Evolutionary conservation across 2,888 invertebrate species (phyloP).

Genomic region (Apodemia zela): DNA sequence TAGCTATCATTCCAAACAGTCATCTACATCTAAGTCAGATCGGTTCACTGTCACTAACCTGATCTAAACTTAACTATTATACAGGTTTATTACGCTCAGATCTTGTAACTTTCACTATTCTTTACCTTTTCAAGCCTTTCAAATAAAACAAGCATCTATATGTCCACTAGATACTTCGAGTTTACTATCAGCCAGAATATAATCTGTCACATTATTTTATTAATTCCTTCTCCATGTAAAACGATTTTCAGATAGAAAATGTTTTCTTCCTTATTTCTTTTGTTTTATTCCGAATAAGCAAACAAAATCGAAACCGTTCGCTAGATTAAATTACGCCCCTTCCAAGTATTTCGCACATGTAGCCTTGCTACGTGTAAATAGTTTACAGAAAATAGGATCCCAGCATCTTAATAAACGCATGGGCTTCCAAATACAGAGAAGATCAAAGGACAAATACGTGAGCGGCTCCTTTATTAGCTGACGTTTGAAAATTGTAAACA

Average conservation of each 20-base stretch:
- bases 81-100: too few relatives aligned
- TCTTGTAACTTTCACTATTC: too few relatives aligned
- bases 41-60: too few relatives aligned
- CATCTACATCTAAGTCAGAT: too few relatives aligned
- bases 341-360: background rate
- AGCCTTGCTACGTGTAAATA: background rate
- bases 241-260: background rate
- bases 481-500: constrained; percentile 19
- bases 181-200: background rate
- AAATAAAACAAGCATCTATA: too few relatives aligned
- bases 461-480: constrained; percentile 16
- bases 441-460: constrained; percentile 18
- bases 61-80: too few relatives aligned
- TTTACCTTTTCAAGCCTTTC: too few relatives aligned
- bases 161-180: background rate
- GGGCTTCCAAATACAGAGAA: constrained; percentile 6
- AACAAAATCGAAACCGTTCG: background rate
- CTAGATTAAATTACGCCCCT: background rate
- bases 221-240: background rate
- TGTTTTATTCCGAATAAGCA: background rate
- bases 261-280: background rate
- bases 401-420: constrained; percentile 2
- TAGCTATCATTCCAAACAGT: too few relatives aligned
- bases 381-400: constrained; percentile 7
- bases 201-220: too few relatives aligned